Conservation (phyloP, 2,797 vertebrate species). For the Schizopygopsis pylzovi region DNA sequence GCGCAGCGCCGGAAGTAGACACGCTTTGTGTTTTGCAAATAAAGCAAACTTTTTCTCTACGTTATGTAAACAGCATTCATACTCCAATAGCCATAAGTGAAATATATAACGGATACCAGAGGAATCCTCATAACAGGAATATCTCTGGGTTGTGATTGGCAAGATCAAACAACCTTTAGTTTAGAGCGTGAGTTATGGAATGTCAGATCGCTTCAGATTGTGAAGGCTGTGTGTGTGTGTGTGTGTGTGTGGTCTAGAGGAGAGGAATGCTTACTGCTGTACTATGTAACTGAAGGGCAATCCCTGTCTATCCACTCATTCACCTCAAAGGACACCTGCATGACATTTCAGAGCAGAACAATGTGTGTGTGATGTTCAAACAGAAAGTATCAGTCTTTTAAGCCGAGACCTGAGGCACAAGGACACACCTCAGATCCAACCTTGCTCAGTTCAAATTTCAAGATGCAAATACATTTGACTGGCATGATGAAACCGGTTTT, state of each 20-base stretch:
- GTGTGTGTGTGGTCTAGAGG: constrained; percentile 38
- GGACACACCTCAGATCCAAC: constrained; percentile 28
- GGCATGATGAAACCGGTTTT: constrained; percentile 17
- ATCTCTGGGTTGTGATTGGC: not conserved
- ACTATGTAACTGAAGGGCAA: constrained; percentile 15
- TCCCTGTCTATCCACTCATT: constrained; percentile 8
- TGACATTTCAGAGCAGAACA: constrained; percentile 17
- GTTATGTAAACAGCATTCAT: constrained; percentile 39
- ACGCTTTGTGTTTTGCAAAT: constrained; percentile 10
- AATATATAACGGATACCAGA: not conserved
- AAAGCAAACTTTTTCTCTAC: constrained; percentile 6
- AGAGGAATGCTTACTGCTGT: constrained; percentile 32
- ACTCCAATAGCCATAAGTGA: not conserved
- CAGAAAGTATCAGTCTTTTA: constrained; percentile 6
- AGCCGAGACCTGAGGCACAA: constrained; percentile 6
- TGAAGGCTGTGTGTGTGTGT: not conserved
- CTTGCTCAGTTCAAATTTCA: constrained; percentile 4
- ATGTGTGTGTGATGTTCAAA: constrained; percentile 6
- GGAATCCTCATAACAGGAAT: not conserved
- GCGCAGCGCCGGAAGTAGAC: not conserved
- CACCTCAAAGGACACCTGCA: constrained; percentile 31
- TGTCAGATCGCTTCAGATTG: not conserved
- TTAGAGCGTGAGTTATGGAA: not conserved
- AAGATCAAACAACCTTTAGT: not conserved
- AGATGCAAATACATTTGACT: not conserved